Evolutionary conservation across 2,888 invertebrate species (phyloP).

Genomic region (Julus scanicus): DNA sequence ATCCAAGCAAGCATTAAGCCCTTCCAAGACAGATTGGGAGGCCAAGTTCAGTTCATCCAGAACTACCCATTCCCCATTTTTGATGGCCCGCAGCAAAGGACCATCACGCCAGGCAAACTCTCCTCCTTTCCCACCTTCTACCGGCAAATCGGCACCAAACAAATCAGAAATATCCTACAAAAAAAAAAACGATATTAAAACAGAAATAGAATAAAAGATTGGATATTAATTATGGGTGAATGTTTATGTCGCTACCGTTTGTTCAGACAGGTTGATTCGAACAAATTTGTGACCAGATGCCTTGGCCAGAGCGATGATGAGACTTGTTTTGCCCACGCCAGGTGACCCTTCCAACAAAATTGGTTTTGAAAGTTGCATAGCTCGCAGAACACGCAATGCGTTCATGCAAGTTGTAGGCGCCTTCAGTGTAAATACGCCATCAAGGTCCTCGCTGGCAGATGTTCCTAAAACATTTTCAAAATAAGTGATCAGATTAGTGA

Average conservation of each 20-base stretch:
- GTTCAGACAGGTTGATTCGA: slow-evolving; percentile 97
- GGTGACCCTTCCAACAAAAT: slow-evolving; percentile 96
- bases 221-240: slow-evolving; percentile 68
- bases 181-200: slow-evolving; percentile 59
- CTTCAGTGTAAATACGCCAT: slow-evolving; percentile 74
- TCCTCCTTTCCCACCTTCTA: slow-evolving; percentile 85
- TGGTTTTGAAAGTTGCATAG: slow-evolving; percentile 84
- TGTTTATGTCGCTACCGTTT: slow-evolving; percentile 82
- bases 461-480: slow-evolving; percentile 58
- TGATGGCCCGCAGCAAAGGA: slow-evolving; percentile 90
- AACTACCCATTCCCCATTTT: slow-evolving; percentile 94
- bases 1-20: slow-evolving; percentile 97
- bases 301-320: slow-evolving; percentile 89
- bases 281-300: slow-evolving; percentile 85
- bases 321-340: slow-evolving; percentile 97
- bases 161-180: slow-evolving; percentile 91
- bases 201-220: too few relatives aligned
- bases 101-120: slow-evolving; percentile 97
- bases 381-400: slow-evolving; percentile 84
- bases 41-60: slow-evolving; percentile 98
- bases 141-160: slow-evolving; percentile 97
- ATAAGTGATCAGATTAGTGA: slow-evolving; percentile 63
- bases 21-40: slow-evolving; percentile 97
- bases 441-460: slow-evolving; percentile 54
- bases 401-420: slow-evolving; percentile 85